Conservation (phyloP, 2,888 invertebrate genomes). For the Clivina fossor region DNA sequence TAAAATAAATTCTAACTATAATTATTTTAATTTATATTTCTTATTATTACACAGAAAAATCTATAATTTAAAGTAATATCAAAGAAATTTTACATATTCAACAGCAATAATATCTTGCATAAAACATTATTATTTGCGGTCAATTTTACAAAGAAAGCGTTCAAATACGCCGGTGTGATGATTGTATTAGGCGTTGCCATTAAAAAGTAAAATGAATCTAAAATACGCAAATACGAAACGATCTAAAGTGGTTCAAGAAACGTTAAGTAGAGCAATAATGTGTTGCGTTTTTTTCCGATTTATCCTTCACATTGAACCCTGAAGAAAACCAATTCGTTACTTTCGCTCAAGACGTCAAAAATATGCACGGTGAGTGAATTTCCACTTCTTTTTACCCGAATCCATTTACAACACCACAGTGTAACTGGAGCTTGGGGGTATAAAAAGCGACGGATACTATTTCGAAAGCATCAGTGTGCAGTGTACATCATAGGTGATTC, state of each 20-base stretch:
- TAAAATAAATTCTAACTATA: too few relatives aligned
- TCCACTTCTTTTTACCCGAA: constrained; percentile 31
- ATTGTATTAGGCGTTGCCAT: constrained; percentile 26
- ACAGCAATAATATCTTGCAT: too few relatives aligned
- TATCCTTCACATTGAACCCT: constrained; percentile 35
- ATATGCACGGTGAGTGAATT: constrained; percentile 25
- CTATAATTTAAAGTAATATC: background rate
- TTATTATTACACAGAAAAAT: background rate
- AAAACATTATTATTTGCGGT: too few relatives aligned
- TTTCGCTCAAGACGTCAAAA: constrained; percentile 32
- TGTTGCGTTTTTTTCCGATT: constrained; percentile 35
- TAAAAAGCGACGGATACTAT: background rate
- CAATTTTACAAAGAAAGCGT: too few relatives aligned
- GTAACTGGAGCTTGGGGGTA: background rate
- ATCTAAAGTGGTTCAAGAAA: constrained; percentile 41
- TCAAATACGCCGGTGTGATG: too few relatives aligned
- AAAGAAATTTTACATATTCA: too few relatives aligned
- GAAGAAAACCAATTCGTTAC: constrained; percentile 28
- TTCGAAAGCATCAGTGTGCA: constrained; percentile 25
- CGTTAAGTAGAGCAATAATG: constrained; percentile 40
- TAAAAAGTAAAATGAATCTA: constrained; percentile 42
- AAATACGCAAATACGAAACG: too few relatives aligned
- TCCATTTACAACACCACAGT: too few relatives aligned
- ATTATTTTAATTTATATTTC: too few relatives aligned
- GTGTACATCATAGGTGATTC: constrained; percentile 21